Base-by-base conservation (phyloP, 2,797 vertebrate genomes). In the Brachymystax lenok region DNA sequence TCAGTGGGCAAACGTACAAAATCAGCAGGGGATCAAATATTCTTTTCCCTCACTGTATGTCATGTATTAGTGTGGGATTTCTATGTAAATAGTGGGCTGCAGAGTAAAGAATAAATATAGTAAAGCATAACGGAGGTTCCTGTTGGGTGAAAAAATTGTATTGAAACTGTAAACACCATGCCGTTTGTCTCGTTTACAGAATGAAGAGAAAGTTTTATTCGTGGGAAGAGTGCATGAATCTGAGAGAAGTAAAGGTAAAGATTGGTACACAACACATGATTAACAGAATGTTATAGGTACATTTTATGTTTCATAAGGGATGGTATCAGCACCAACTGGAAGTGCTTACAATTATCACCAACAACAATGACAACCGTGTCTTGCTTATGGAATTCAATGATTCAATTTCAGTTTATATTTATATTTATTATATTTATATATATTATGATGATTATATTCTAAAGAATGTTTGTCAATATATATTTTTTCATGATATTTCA, bases 121-220 rank as follows among this genome's bases (percentile, higher is more conserved):
- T 30, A 30, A 30, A 40, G 40, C 7, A 40, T 40, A 30, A 30
- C 30, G 30, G 30, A 30, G 3, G 40, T 40, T 40, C 40, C 2
- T 40, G 40, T 40, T 8, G 35, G 5, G 40, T 64, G 63, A 64
- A 28, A 64, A 10, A 64, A 64, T 64, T 3, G 24, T 5, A 28
- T 24, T 27, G 27, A 66, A 30, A 66, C 21, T 24, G 27, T 24
- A 66, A 21, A 66, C 12, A 51, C 21, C 40, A 70, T 70, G n/a
- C 7, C 74, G 64, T 5, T 40, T 79, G 3, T 83, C 73, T 78
- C 77, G 8, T 75, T 79, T 82, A 84, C 86, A 99, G 98, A 89
- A 99, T 99, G 98, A 99, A 99, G 94, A 96, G 96, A 66, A 99
- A 99, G 86, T 99, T 99, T 91, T 99, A 98, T 85, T 99, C 98